A percentile compares a stretch with the other conserved stretches of the same genome.
These are phyloP conservation scores for Scopus umbretta DNA, from an alignment of 2,113 vertebrate genomes.

Conservation along the genomic window DNA sequence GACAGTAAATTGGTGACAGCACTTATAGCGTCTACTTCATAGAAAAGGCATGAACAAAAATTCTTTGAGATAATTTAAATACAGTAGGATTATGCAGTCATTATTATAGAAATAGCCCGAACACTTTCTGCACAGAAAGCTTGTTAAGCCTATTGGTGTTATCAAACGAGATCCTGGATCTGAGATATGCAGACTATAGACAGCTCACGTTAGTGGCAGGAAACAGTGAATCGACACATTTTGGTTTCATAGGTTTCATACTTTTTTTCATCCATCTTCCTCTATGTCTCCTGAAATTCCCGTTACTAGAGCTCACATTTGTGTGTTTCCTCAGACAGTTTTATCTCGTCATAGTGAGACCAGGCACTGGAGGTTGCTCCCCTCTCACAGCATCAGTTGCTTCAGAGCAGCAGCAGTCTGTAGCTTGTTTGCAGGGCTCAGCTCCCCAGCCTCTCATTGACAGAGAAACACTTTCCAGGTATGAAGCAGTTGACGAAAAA, in stretches of 20 bases:
- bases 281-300: neutral
- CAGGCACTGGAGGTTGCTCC: neutral
- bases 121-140: neutral
- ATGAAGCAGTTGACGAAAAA: neutral
- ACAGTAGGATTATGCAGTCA: neutral
- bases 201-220: neutral
- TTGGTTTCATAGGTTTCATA: neutral
- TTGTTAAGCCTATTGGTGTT: neutral
- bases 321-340: neutral
- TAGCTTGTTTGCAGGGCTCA: neutral
- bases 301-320: neutral
- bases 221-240: neutral
- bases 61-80: neutral
- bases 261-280: neutral
- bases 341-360: neutral
- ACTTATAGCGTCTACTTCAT: neutral
- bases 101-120: neutral
- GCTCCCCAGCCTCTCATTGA: neutral
- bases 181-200: neutral
- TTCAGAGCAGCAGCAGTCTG: neutral
- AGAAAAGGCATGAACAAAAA: neutral
- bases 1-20: neutral
- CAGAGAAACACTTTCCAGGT: neutral
- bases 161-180: neutral
- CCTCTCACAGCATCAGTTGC: neutral